phyloP scores from a whole-genome alignment of 2,888 invertebrate species.

The Cyclophora albipunctata region DNA sequence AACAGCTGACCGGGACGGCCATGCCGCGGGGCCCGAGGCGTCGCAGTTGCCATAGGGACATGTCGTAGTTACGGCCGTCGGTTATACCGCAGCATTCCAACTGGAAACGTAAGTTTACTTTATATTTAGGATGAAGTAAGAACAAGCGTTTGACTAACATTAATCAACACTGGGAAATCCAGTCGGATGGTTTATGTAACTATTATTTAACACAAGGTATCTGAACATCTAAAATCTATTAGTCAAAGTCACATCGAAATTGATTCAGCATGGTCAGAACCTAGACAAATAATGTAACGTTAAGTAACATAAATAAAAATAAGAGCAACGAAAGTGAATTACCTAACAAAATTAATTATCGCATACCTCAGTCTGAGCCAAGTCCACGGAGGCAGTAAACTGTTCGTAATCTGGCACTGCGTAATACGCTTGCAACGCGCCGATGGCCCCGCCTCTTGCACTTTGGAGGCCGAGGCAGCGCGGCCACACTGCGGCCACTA shows the following conservation, averaged over 20 bases:
- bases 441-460: slow-evolving; percentile 80
- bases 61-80: slow-evolving; percentile 86
- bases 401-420: slow-evolving; percentile 83
- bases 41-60: slow-evolving; percentile 86
- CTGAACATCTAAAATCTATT: no score
- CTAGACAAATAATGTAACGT: no score
- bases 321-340: no score
- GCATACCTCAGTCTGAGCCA: slow-evolving; percentile 78
- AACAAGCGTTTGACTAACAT: no score
- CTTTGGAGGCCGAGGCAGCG: slow-evolving; percentile 83
- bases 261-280: no score
- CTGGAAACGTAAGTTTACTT: slow-evolving; percentile 46
- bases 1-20: slow-evolving; percentile 82
- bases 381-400: slow-evolving; percentile 87
- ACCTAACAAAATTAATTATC: no score
- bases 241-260: no score
- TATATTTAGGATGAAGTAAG: not conserved
- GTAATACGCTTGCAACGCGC: slow-evolving; percentile 83
- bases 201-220: no score
- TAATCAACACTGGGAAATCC: no score
- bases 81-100: slow-evolving; percentile 88
- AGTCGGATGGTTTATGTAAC: no score
- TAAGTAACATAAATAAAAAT: no score
- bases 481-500: slow-evolving; percentile 84
- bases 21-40: slow-evolving; percentile 81